Conservation (phyloP, 2,888 invertebrate species). For the Ochropleura leucogaster region DNA sequence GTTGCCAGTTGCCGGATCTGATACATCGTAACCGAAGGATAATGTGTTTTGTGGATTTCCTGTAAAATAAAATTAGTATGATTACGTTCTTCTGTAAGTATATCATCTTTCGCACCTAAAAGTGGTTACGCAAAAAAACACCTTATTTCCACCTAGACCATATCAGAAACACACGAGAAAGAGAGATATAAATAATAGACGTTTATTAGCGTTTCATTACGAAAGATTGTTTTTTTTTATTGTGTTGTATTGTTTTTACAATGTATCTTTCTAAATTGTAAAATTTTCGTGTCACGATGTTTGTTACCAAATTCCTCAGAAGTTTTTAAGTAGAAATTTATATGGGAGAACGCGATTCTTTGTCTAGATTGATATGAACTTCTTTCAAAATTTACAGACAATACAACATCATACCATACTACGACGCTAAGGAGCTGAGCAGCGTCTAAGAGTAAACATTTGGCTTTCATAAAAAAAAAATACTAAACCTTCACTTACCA, state of each 20-base stretch:
- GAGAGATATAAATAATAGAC: not conserved
- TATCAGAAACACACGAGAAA: not conserved
- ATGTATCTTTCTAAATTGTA: no score
- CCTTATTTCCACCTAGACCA: not conserved
- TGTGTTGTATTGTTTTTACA: not conserved
- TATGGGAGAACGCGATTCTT: no score
- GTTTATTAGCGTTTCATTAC: not conserved
- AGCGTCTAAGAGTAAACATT: no score
- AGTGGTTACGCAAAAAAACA: not conserved
- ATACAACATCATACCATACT: no score
- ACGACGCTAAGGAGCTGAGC: no score
- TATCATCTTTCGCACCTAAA: not conserved
- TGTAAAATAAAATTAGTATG: slow-evolving; percentile 46
- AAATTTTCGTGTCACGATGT: no score
- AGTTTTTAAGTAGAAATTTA: no score
- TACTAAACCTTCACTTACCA: slow-evolving; percentile 72
- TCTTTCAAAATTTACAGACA: no score
- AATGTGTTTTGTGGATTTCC: slow-evolving; percentile 91
- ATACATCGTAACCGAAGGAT: slow-evolving; percentile 93
- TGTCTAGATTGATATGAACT: no score
- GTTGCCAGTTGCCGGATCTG: slow-evolving; percentile 92
- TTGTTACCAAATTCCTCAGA: no score
- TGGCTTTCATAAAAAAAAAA: not conserved
- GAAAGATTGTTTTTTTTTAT: not conserved
- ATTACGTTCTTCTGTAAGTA: not conserved